A percentile compares a stretch with the other conserved stretches of the same genome.
These are phyloP conservation scores for Apotomis capreana DNA, from an alignment of 2,888 invertebrate genomes.

Conservation along the genomic window DNA sequence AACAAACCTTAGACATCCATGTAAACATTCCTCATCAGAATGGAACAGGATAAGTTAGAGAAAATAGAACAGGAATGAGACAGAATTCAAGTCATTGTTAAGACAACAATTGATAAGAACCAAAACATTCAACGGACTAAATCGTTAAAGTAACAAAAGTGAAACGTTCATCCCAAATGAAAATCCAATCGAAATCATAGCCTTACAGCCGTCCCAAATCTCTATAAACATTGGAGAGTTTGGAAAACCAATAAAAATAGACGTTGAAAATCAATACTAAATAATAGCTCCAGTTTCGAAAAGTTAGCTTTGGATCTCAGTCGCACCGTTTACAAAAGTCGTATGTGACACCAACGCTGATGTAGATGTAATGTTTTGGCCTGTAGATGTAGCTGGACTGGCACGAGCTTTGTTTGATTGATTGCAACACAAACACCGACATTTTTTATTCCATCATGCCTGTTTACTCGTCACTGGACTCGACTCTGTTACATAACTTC, in stretches of 20 bases:
- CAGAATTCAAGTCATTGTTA: neutral
- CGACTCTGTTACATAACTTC: conserved; percentile 57
- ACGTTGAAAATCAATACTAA: conserved; percentile 74
- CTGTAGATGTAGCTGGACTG: conserved; percentile 49
- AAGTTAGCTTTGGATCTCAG: conserved; percentile 68
- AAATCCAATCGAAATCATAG: conserved; percentile 64
- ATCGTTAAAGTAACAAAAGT: neutral
- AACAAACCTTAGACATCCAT: no score
- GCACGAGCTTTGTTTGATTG: conserved; percentile 76
- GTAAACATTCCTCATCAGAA: no score
- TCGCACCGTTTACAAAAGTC: neutral
- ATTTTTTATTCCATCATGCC: conserved; percentile 70
- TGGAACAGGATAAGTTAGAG: no score
- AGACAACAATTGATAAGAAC: neutral
- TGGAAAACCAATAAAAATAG: conserved; percentile 69
- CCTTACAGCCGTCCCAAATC: conserved; percentile 65
- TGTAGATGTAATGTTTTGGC: neutral
- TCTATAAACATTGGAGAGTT: conserved; percentile 64
- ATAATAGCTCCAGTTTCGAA: conserved; percentile 69
- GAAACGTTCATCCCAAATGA: conserved; percentile 51
- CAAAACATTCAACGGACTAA: neutral
- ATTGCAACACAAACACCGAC: conserved; percentile 75
- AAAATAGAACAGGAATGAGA: neutral
- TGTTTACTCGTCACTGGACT: conserved; percentile 61
- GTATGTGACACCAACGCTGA: neutral